phyloP scores from a whole-genome alignment of 1,140 invertebrate species.

The Ylistrum balloti region DNA sequence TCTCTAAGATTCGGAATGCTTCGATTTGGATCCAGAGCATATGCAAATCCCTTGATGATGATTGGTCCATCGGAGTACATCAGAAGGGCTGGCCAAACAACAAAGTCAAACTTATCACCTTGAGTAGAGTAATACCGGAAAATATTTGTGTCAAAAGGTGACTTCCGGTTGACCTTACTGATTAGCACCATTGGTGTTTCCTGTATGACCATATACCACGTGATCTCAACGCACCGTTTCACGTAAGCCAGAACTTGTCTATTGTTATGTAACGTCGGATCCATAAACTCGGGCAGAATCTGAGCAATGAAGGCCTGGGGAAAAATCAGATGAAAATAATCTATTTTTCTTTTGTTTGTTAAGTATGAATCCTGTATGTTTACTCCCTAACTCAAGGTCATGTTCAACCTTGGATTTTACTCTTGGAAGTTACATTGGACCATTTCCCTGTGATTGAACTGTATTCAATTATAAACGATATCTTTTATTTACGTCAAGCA shows the following conservation, averaged over 20 bases:
- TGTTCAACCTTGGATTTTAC: too few relatives aligned
- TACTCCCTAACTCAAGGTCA: too few relatives aligned
- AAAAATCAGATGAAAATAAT: neutral
- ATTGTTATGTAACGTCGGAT: slow-evolving; percentile 41
- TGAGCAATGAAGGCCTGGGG: slow-evolving; percentile 49
- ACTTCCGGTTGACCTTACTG: slow-evolving; percentile 56
- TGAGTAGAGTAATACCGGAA: slow-evolving; percentile 53
- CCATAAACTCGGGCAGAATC: slow-evolving; percentile 54
- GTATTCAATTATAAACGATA: too few relatives aligned
- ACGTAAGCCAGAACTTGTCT: slow-evolving; percentile 46
- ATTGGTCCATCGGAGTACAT: slow-evolving; percentile 43
- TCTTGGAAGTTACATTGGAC: too few relatives aligned
- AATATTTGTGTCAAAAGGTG: slow-evolving; percentile 51
- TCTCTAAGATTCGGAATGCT: slow-evolving; percentile 38
- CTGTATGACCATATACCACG: slow-evolving; percentile 58
- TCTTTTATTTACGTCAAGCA: too few relatives aligned
- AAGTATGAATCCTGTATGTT: too few relatives aligned
- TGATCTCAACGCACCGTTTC: slow-evolving; percentile 52
- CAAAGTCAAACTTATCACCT: slow-evolving; percentile 59
- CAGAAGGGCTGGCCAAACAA: slow-evolving; percentile 60
- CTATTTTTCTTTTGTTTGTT: too few relatives aligned
- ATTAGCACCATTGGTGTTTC: slow-evolving; percentile 49
- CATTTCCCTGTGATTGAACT: too few relatives aligned
- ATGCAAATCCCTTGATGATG: slow-evolving; percentile 57
- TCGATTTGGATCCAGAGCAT: slow-evolving; percentile 54